Base-by-base conservation (phyloP, 2,113 vertebrate genomes). In the Chaenogobius annularis region DNA sequence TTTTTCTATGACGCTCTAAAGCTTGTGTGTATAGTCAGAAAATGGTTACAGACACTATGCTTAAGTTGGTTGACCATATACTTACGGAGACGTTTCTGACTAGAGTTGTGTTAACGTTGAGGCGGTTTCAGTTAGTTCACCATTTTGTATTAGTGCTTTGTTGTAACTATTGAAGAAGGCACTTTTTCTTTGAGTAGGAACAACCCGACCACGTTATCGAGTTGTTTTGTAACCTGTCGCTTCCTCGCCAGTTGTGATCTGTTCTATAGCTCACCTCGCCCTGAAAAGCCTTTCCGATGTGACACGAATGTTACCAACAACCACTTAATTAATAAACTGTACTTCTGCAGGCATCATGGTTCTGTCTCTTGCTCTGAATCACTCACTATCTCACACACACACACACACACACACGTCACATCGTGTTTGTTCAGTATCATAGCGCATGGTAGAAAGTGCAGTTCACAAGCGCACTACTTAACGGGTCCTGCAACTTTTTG, bases 301-400 rank as follows among this genome's bases (percentile, higher is more conserved):
- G 82, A 83, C 80, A 17, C 73, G 87, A 90, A 90, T 91, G 90
- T 91, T 83, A 20, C 85, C 87, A 72, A 75, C 78, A 78, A 87
- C 85, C 79, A 84, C 80, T 87, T 88, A 82, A 75, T 78, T 70
- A 88, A 88, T 80, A 90, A 84, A 70, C 68, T 65, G 47, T 77
- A 80, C 83, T 78, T 68, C 72, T 84, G 80, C 59, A 84, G 87
- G 78, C 70, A 63, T 75, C 61, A 54, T 3, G 0, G 64, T 19
- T 26, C 55, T 5, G 10, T n/a, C 13, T n/a, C 13, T 19, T 7
- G 37, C 56, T 70, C 63, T 75, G 56, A 80, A 61, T 80, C 61
- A 47, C 44, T 9, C 7, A 10, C 63, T n/a, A n/a, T n/a, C 68
- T 70, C 69, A 19, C 17, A 54, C 85, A 31, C 26, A n/a, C n/a